Base-by-base conservation (phyloP, 2,113 vertebrate species). In the Nyctereutes procyonoides region DNA sequence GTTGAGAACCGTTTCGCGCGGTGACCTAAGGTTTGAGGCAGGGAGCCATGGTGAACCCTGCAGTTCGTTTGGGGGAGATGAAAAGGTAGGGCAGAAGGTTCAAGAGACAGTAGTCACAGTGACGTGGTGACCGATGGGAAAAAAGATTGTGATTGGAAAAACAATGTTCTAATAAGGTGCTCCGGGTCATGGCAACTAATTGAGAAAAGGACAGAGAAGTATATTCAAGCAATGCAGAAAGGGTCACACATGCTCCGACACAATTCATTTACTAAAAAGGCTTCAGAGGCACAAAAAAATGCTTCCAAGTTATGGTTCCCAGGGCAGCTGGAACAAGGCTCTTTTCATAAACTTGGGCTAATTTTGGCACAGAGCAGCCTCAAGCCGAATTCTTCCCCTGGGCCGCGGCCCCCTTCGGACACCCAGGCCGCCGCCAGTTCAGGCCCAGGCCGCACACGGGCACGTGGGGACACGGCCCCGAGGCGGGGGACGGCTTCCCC, bases 201-300 rank as follows among this genome's bases (percentile, higher is more conserved):
- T 84, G 87, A 28, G 22, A 63, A 86, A 86, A 88, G 80, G 55
- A 53, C n/a, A 65, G 86, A 32, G 55, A 55, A 84, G 38, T 26
- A 67, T 84, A 93, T 63, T 38, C 88, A 55, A 83, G 96, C 55
- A 14, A 56, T 1, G n/a, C 4, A 0, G 71, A 76, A 10, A 17
- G 48, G 81, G 76, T 60, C 81, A 77, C 62, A 73, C 86, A 80
- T 1, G 43, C 60, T 58, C 30, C 10, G 16, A 91, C 30, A 88
- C 30, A 60, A 93, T 43, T 96, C 96, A 81, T 90, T 93, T 71
- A 82, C 86, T 80, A 56, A 94, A 96, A 69, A 92, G 81, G 48
- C 83, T 93, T 90, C 60, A 32, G 62, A 38, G 81, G 94, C 87
- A 48, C 38, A 38, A 88, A 93, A 20, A 65, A 63, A 0, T 0